These are phyloP conservation scores for Halotydeus destructor DNA, from an alignment of 1,140 invertebrate species.

Conservation along the genomic window DNA sequence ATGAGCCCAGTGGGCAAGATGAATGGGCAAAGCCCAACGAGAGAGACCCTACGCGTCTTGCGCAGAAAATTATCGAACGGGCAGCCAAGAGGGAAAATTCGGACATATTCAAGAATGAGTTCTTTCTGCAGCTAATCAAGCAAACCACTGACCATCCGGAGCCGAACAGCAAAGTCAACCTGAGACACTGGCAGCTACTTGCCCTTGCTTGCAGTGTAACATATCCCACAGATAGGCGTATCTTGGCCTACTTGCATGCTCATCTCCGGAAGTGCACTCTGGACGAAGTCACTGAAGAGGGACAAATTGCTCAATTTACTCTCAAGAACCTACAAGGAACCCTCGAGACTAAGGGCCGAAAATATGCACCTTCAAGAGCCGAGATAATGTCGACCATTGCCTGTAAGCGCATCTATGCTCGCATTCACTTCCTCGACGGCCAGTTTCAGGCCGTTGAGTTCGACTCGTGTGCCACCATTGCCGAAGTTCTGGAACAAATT, in stretches of 20 bases:
- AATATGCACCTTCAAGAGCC: conserved; percentile 76
- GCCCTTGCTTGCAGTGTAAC: conserved; percentile 69
- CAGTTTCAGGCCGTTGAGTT: conserved; percentile 86
- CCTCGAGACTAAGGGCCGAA: conserved; percentile 57
- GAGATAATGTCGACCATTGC: conserved; percentile 83
- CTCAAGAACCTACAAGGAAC: conserved; percentile 51
- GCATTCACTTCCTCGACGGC: conserved; percentile 80
- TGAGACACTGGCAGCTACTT: conserved; percentile 76
- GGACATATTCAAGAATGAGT: conserved; percentile 53
- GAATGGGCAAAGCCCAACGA: conserved; percentile 27
- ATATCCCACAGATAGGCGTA: conserved; percentile 53
- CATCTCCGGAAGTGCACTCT: conserved; percentile 69
- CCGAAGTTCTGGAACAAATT: conserved; percentile 59
- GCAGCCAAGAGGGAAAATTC: conserved; percentile 58
- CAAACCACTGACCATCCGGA: conserved; percentile 70
- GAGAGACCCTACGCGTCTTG: conserved; percentile 64
- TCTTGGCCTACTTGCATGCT: conserved; percentile 68
- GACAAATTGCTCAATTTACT: conserved; percentile 77
- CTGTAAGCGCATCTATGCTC: conserved; percentile 64
- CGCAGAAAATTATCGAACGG: conserved; percentile 68
- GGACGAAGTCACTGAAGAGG: conserved; percentile 75
- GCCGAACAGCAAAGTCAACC: conserved; percentile 63
- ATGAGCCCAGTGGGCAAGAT: background rate
- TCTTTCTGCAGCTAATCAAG: conserved; percentile 80
- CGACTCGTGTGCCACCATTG: conserved; percentile 70